Evolutionary conservation across 2,888 invertebrate species (phyloP).

Genomic region (Alviniconcha strummeri): DNA sequence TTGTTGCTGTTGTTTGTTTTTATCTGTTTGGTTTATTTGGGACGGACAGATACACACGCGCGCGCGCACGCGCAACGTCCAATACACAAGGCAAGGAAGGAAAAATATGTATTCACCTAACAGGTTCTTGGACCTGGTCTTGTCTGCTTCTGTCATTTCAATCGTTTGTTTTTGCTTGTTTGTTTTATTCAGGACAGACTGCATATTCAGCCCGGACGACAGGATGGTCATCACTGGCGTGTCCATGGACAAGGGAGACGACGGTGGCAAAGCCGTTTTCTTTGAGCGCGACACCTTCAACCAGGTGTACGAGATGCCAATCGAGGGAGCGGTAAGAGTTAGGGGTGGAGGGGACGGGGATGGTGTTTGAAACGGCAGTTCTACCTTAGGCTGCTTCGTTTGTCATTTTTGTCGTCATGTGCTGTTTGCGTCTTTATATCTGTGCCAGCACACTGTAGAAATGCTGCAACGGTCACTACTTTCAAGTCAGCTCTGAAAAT

Average conservation of each 20-base stretch:
- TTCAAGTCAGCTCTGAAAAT: no score
- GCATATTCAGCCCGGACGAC: slow-evolving; percentile 93
- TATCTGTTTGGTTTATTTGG: no score
- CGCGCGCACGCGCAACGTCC: no score
- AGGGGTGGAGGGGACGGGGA: no score
- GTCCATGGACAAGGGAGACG: slow-evolving; percentile 80
- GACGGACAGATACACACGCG: no score
- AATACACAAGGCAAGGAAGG: no score
- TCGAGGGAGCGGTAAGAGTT: slow-evolving; percentile 80
- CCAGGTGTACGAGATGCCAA: slow-evolving; percentile 83
- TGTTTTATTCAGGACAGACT: slow-evolving; percentile 76
- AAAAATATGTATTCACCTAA: no score
- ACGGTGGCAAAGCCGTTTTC: slow-evolving; percentile 80
- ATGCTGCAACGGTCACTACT: not conserved
- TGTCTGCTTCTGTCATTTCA: no score
- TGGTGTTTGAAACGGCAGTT: no score
- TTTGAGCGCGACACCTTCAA: slow-evolving; percentile 87
- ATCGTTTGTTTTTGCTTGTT: not conserved
- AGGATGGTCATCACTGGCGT: slow-evolving; percentile 90
- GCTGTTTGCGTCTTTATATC: not conserved
- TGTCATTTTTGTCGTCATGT: not conserved
- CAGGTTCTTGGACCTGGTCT: no score
- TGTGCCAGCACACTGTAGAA: not conserved
- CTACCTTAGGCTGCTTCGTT: not conserved
- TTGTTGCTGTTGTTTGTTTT: no score